A percentile compares a stretch with the other conserved stretches of the same genome.
phyloP scores from a whole-genome alignment of 2,888 invertebrate genomes.

The Homarus gammarus region DNA sequence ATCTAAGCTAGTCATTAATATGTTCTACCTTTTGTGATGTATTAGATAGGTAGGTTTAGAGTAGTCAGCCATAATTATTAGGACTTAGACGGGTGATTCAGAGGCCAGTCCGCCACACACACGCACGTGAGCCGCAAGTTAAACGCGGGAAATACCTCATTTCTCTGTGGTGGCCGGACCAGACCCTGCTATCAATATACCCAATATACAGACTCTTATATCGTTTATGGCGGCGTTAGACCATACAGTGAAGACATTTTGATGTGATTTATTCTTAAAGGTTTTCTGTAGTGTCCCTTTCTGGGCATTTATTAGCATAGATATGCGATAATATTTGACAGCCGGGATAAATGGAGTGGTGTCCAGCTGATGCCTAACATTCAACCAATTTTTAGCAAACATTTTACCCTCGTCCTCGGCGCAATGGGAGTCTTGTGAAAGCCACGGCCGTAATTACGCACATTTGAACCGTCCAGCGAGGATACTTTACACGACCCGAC shows the following conservation, averaged over 20 bases:
- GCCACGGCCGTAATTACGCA: slow-evolving; percentile 47
- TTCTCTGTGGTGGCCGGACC: slow-evolving; percentile 43
- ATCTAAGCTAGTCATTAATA: slow-evolving; percentile 11
- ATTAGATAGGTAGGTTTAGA: slow-evolving; percentile 9
- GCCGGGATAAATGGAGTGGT: slow-evolving; percentile 24
- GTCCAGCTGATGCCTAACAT: slow-evolving; percentile 33
- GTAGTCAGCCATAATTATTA: slow-evolving; percentile 29
- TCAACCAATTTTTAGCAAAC: slow-evolving; percentile 44
- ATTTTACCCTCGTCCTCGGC: slow-evolving; percentile 33
- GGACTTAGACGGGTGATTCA: slow-evolving; percentile 29
- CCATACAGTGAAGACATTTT: slow-evolving; percentile 54
- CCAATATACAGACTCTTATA: slow-evolving; percentile 59
- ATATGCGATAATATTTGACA: slow-evolving; percentile 50
- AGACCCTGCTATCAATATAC: slow-evolving; percentile 65
- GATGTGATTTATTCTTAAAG: slow-evolving; percentile 56
- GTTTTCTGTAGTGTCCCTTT: slow-evolving; percentile 43
- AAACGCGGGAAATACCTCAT: slow-evolving; percentile 65
- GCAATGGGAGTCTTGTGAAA: slow-evolving; percentile 24
- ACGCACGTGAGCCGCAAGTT: slow-evolving; percentile 43
- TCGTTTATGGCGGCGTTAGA: slow-evolving; percentile 46
- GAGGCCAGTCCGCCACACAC: slow-evolving; percentile 19
- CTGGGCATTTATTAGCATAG: slow-evolving; percentile 46
- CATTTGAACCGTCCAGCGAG: slow-evolving; percentile 46
- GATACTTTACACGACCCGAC: slow-evolving; percentile 54
- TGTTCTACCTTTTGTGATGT: slow-evolving; percentile 30